Conservation (phyloP, 2,113 vertebrate genomes). For the Hippocampus guttulatus region DNA sequence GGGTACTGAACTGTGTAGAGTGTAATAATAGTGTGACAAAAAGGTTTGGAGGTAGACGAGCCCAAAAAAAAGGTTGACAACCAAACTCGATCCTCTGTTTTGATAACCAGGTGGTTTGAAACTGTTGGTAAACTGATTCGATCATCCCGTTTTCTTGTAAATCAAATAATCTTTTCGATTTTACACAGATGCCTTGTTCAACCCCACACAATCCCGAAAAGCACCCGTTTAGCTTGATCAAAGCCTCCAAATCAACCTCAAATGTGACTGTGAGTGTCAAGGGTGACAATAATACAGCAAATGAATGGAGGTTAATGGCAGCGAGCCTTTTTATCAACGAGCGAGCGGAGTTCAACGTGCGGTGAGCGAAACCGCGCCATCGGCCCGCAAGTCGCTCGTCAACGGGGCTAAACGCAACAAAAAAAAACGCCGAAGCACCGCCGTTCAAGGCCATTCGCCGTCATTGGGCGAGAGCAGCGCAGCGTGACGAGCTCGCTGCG, state of each 20-base stretch:
- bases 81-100: too few species aligned
- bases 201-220: background rate
- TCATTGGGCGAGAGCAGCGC: background rate
- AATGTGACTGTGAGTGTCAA: background rate
- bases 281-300: background rate
- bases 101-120: too few species aligned
- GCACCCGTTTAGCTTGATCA: background rate
- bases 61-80: too few species aligned
- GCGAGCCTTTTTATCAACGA: background rate
- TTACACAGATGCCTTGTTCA: too few species aligned
- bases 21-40: too few species aligned
- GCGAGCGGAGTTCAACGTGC: background rate
- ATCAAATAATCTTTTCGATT: too few species aligned
- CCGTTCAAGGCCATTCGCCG: background rate
- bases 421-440: background rate
- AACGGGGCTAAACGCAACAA: background rate
- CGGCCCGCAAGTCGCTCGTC: background rate
- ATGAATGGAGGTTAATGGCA: background rate
- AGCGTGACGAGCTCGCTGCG: conserved; percentile 50
- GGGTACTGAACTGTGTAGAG: too few species aligned
- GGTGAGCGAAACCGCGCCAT: background rate
- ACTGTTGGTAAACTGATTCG: too few species aligned
- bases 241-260: background rate
- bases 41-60: too few species aligned
- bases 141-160: too few species aligned